Conservation (phyloP, 2,888 invertebrate species). For the Tenodera sinensis region DNA sequence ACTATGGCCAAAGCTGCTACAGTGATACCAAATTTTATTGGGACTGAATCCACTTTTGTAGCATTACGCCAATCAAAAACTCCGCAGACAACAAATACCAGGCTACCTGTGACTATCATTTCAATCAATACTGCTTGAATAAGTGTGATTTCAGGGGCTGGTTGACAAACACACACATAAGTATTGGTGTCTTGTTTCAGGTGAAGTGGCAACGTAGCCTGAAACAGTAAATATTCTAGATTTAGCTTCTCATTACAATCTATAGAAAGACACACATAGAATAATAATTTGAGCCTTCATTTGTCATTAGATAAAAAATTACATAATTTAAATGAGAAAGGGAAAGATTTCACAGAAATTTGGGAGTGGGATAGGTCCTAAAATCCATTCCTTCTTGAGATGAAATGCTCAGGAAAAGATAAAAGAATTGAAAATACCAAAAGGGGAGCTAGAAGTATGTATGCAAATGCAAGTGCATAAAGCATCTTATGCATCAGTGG, state of each 20-base stretch:
- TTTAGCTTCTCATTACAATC: not conserved
- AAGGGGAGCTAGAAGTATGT: no score
- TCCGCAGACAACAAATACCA: conserved; percentile 44
- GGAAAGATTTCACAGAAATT: no score
- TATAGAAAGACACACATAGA: no score
- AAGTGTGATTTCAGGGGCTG: conserved; percentile 37
- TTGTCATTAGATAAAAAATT: not conserved
- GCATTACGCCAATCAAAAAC: conserved; percentile 45
- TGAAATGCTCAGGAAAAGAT: no score
- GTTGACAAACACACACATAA: conserved; percentile 32
- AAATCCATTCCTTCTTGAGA: no score
- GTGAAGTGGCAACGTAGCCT: not conserved
- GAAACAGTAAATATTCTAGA: not conserved
- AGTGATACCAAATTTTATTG: conserved; percentile 45
- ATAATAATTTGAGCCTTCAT: no score
- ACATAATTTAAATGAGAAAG: not conserved
- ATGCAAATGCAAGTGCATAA: no score
- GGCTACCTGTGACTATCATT: conserved; percentile 41
- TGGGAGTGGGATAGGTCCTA: no score
- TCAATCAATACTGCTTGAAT: conserved; percentile 44
- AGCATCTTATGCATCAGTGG: no score
- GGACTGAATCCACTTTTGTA: conserved; percentile 42
- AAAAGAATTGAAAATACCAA: no score
- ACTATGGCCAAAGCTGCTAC: conserved; percentile 41
- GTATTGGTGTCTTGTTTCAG: not conserved